Base-by-base conservation (phyloP, 2,797 vertebrate genomes). In the Pogonophryne albipinna region DNA sequence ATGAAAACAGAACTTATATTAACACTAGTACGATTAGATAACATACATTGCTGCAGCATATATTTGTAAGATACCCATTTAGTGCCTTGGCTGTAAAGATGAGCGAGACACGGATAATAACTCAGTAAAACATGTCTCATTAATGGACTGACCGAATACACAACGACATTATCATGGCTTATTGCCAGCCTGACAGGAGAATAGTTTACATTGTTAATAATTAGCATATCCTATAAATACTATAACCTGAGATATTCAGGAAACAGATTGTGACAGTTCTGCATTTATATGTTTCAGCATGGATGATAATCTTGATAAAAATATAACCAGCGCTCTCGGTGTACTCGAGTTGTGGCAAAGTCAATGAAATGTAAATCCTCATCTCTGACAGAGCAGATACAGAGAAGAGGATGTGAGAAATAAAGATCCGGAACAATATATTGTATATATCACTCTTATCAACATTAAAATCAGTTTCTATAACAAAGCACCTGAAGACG, bases 171-270 rank as follows among this genome's bases (percentile, higher is more conserved):
- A 88, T 65, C 17, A 79, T 47, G 15, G 67, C 84, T 81, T 61
- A 57, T 31, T 19, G 79, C 74, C 78, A 60, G 68, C 83, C 84
- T 84, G 58, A 88, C 77, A 65, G 70, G 60, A 58, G 59, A 71
- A 78, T 10, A 83, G 47, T 58, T 52, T 46, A 78, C 50, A 60
- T 59, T 55, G 74, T 73, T 58, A 74, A 72, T 62, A 70, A 84
- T 19, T 47, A 83, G 79, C 65, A 77, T 78, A 76, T 82, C 51
- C 44, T 27, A 27, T 27, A 27, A 27, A 5, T 5, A 85, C 50
- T 70, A 71, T 85, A 75, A 86, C 91, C 90, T 91, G 91, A 91
- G 89, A 82, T 61, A 38, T 64, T 86, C 85, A 90, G 89, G 86
- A 76, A 73, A 87, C 81, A 63, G 72, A 71, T 72, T 76, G 68